Evolutionary conservation across 2,888 invertebrate genomes (phyloP).

Genomic region (Tortrix viridana): DNA sequence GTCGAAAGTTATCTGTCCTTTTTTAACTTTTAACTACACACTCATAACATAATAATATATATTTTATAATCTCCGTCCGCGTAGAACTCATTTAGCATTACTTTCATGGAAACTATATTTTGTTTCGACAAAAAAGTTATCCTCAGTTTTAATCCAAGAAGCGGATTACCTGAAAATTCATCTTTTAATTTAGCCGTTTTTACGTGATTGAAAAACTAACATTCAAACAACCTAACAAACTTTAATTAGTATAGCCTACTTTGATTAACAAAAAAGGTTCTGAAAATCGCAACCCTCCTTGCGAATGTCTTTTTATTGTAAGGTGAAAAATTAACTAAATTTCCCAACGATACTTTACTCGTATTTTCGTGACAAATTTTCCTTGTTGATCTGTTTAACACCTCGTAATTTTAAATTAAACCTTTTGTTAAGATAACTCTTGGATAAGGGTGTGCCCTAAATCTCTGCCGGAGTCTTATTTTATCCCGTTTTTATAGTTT

Average conservation of each 20-base stretch:
- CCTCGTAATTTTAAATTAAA: conserved; percentile 30
- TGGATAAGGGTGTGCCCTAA: not conserved
- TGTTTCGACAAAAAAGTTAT: no score
- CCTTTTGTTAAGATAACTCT: conserved; percentile 21
- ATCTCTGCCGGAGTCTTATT: conserved; percentile 13
- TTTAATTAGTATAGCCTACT: no score
- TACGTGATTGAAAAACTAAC: no score
- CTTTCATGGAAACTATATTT: no score
- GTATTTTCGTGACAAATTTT: conserved; percentile 16
- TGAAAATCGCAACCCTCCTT: not conserved
- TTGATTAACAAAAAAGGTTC: not conserved
- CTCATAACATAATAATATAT: no score
- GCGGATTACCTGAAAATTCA: no score
- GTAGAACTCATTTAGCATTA: no score
- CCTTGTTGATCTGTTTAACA: conserved; percentile 22
- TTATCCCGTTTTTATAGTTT: conserved; percentile 23
- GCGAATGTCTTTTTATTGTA: not conserved
- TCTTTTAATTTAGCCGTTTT: no score
- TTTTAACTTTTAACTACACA: no score
- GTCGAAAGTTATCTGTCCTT: conserved; percentile 4
- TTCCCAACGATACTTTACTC: not conserved
- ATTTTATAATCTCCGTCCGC: no score
- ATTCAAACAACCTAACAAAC: no score
- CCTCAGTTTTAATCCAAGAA: no score
- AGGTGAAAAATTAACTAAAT: not conserved